Evolutionary conservation across 2,888 invertebrate genomes (phyloP), one percentile per base, ranked within the genome.

Genomic region (Gryllus longicercus): DNA sequence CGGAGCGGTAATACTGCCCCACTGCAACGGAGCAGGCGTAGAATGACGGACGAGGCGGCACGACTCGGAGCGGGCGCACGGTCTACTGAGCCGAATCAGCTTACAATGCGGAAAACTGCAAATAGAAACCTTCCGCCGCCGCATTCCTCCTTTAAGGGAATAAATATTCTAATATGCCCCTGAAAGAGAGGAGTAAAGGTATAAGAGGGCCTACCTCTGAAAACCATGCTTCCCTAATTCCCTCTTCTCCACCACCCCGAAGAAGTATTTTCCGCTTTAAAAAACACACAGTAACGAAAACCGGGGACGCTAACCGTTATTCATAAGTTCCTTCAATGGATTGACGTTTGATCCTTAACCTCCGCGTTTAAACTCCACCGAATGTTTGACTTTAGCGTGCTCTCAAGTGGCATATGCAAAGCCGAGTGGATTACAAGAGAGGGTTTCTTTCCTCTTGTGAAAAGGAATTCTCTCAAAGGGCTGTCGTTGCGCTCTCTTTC

Each of bases 371-470:
- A 83, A 81, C 82, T 82, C 79, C 82, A 79, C 79, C 82, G 78
- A 82, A 82, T 83, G 82, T 82, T 83, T 83, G 83, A 82, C 82
- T 83, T 82, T 80, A 63, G 63, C 63, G 74, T 80, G 80, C 51
- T 80, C 82, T 82, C 82, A 79, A 82, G 82, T 83, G 82, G 83
- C 83, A 83, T 83, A 83, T 83, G 83, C 83, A 82, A 83, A 83
- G 82, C 82, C 78, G 82, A 82, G 83, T 82, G 82, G 83, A 82
- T 83, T 82, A 82, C 77, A 81, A 81, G 81, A 79, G 79, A 78
- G 79, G 80, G 81, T 78, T 80, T 79, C 79, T 80, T 80, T 78
- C 74, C 79, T 80, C 80, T 81, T 81, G 82, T 82, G 80, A 81
- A 83, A 83, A 82, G 82, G 82, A 82, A 83, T 81, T 81, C 80